Conservation (phyloP, 1,140 invertebrate species). For the Patella vulgata region DNA sequence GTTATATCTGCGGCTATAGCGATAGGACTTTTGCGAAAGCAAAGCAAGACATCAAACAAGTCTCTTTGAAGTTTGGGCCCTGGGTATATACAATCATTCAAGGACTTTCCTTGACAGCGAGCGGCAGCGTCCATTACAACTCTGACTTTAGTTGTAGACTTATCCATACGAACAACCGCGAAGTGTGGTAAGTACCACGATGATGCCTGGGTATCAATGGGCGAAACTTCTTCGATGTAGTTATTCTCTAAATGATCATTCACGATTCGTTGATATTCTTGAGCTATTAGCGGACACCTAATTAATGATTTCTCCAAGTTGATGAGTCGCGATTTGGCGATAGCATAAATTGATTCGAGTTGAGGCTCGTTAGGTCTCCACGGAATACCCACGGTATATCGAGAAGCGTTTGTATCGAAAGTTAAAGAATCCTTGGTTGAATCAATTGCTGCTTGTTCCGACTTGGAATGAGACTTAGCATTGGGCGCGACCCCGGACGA, state of each 20-base stretch:
- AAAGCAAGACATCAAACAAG: conserved; percentile 30
- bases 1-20: conserved; percentile 29
- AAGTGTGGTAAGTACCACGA: conserved; percentile 31
- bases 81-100: conserved; percentile 30
- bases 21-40: conserved; percentile 34
- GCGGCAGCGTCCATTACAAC: conserved; percentile 32
- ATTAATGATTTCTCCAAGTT: conserved; percentile 14
- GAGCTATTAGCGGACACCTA: background rate
- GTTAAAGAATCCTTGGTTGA: background rate
- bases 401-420: background rate
- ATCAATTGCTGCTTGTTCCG: background rate
- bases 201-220: background rate
- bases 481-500: background rate
- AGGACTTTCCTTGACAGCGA: conserved; percentile 1
- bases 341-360: conserved; percentile 9
- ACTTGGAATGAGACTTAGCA: too few relatives aligned
- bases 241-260: background rate
- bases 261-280: conserved; percentile 8
- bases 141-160: conserved; percentile 27
- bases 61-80: conserved; percentile 62
- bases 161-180: conserved; percentile 15
- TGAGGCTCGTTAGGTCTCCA: conserved; percentile 17
- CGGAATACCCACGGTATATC: conserved; percentile 21
- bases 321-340: conserved; percentile 1
- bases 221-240: too few relatives aligned